Base-by-base conservation (phyloP, 2,888 invertebrate species). In the Zhuqinia jingwanae region DNA sequence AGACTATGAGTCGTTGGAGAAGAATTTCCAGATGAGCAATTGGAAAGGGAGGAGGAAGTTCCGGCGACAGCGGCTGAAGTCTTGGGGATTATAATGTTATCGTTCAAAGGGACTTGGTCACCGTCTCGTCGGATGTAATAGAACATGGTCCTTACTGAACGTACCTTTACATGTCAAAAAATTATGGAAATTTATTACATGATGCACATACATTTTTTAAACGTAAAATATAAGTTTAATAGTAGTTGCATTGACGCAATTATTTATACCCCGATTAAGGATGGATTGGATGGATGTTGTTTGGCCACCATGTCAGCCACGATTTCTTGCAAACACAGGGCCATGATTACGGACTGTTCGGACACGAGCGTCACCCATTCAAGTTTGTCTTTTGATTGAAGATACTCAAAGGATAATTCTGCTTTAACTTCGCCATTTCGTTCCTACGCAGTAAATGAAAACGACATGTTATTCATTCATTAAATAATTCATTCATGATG, bases 281-380 rank as follows among this genome's bases (percentile, higher is more conserved):
- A 90, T n/a, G 89, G 89, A 76, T 87, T 88, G 60, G 88, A 60
- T 42, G 90, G 95, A 91, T 94, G 94, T 91, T 95, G 95, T 92
- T 96, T 96, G 73, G 95, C 93, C 92, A 96, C 94, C 90, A 99
- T 93, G 92, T 99, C 99, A 92, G 98, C 97, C 0, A 99, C 99
- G 95, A 99, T 97, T 6, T 97, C 96, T 94, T 98, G 97, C 84
- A 99, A 94, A 92, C 98, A 98, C 83, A 98, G 96, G 42, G 98
- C 98, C 94, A 99, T 97, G 88, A 99, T 94, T 92, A 99, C 98
- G 0, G 98, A 97, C 93, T 97, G 96, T 89, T 97, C 96, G 90
- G 97, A 98, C 80, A 95, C 94, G 90, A 99, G 95, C 25, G 97
- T 97, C 89, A 99, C 96, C 99, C 99, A 99, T 92, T 97, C 96